These are phyloP conservation scores for Tethya wilhelma DNA, from an alignment of 37 sponge, comb jelly and placozoan genomes.

Conservation along the genomic window DNA sequence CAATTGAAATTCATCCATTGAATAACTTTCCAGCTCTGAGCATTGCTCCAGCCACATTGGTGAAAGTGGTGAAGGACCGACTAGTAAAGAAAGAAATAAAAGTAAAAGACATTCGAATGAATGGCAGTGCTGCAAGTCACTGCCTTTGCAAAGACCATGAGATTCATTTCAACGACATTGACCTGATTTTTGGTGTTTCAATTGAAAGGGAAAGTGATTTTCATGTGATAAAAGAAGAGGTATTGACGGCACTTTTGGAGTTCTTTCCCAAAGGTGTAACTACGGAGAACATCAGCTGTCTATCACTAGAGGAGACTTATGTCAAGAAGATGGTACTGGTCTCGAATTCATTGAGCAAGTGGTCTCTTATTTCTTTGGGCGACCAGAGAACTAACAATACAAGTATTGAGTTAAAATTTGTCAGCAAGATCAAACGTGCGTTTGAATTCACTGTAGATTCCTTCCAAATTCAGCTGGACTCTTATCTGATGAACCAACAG, in stretches of 20 bases:
- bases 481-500: constrained; percentile 36
- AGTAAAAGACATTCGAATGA: constrained; percentile 77
- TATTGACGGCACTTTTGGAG: constrained; percentile 74
- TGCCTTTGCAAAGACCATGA: constrained; percentile 71
- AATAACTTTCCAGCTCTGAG: constrained; percentile 74
- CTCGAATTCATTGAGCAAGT: constrained; percentile 41
- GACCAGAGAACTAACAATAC: constrained; percentile 29
- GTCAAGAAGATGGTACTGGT: constrained; percentile 91
- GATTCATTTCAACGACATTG: constrained; percentile 84
- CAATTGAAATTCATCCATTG: constrained; percentile 51
- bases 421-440: constrained; percentile 78
- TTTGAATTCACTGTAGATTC: constrained; percentile 96
- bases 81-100: constrained; percentile 44
- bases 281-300: constrained; percentile 53
- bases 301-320: constrained; percentile 84
- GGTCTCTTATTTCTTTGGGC: constrained; percentile 90
- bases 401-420: constrained; percentile 94
- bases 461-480: constrained; percentile 89
- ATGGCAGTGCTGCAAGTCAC: constrained; percentile 95
- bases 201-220: constrained; percentile 64
- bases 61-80: constrained; percentile 70
- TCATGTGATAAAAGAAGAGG: constrained; percentile 81
- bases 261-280: constrained; percentile 75
- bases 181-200: constrained; percentile 85
- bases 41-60: constrained; percentile 55